These are phyloP conservation scores for Leptodactylus fuscus DNA, from an alignment of 2,113 vertebrate genomes.

Conservation along the genomic window DNA sequence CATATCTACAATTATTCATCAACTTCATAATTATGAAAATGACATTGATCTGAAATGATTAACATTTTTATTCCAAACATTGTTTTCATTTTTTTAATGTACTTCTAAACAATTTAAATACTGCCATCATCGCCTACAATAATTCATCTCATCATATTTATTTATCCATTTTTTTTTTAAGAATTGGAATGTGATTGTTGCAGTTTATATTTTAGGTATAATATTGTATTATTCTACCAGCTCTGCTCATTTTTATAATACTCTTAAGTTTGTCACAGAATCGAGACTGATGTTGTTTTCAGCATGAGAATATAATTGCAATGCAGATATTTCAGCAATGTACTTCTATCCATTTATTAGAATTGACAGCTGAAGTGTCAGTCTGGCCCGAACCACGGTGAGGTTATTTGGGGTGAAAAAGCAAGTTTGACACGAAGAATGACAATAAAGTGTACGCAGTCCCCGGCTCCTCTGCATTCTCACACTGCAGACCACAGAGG, in stretches of 20 bases:
- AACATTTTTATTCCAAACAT: background rate
- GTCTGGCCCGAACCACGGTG: background rate
- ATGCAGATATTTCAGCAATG: background rate
- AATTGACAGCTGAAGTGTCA: background rate
- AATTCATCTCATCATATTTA: too few relatives aligned
- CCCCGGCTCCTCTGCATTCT: background rate
- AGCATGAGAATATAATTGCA: background rate
- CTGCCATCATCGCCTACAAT: too few relatives aligned
- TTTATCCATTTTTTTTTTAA: too few relatives aligned
- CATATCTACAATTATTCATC: background rate
- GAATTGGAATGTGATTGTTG: too few relatives aligned
- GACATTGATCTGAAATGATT: background rate
- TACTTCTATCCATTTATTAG: background rate
- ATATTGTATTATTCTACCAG: too few relatives aligned
- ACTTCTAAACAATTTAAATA: too few relatives aligned
- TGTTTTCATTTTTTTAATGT: background rate
- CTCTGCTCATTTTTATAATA: too few relatives aligned
- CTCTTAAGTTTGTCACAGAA: too few relatives aligned
- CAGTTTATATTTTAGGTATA: too few relatives aligned
- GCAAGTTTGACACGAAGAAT: background rate
- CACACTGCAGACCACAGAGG: background rate
- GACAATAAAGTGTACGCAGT: background rate
- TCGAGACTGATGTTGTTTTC: too few relatives aligned
- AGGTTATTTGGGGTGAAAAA: constrained; percentile 22
- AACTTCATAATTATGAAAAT: background rate